Evolutionary conservation across 1,140 invertebrate species (phyloP).

Genomic region (Drosophila bocki): DNA sequence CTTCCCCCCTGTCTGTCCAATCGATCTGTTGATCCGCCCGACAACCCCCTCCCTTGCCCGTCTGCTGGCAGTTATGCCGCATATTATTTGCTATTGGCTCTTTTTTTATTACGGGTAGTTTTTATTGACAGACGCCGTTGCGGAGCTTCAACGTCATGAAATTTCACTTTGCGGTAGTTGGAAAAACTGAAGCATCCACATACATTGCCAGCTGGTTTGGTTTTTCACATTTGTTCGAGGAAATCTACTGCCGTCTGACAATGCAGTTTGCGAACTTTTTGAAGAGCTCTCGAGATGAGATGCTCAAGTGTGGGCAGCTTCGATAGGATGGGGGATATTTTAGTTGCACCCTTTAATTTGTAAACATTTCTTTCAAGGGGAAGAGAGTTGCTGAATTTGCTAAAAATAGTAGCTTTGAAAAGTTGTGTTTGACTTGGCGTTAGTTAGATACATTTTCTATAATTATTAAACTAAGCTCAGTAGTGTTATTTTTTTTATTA

Average conservation of each 20-base stretch:
- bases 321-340: background rate
- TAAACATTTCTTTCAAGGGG: conserved; percentile 2
- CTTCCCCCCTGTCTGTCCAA: conserved; percentile 11
- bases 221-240: conserved; percentile 33
- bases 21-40: conserved; percentile 25
- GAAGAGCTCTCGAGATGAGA: conserved; percentile 30
- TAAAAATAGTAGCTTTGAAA: background rate
- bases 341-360: conserved; percentile 20
- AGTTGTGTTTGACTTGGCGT: background rate
- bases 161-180: conserved; percentile 73
- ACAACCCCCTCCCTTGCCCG: conserved; percentile 1
- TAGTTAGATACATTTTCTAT: background rate
- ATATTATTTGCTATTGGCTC: conserved; percentile 71
- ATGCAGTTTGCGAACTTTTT: conserved; percentile 47
- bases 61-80: conserved; percentile 61
- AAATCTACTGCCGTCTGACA: conserved; percentile 33
- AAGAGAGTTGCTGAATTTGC: background rate
- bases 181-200: conserved; percentile 39
- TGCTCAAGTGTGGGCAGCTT: conserved; percentile 7
- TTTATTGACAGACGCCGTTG: conserved; percentile 70
- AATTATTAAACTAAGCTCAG: no score
- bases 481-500: no score
- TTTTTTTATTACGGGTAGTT: conserved; percentile 45
- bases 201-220: conserved; percentile 32
- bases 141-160: conserved; percentile 51